Conservation (phyloP, 2,888 invertebrate genomes). For the Brachylomia viminalis region DNA sequence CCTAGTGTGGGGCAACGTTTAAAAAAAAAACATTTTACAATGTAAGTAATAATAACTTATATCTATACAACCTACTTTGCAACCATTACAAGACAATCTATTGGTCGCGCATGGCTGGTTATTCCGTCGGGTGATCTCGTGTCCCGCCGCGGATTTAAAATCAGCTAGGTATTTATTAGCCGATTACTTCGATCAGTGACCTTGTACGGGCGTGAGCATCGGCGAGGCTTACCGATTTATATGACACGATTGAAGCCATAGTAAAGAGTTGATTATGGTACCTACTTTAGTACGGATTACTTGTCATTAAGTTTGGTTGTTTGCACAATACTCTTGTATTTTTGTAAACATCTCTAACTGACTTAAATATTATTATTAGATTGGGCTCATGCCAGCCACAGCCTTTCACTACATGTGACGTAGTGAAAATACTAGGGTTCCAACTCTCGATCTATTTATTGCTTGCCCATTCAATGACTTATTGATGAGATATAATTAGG, state of each 20-base stretch:
- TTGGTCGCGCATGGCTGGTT: constrained; percentile 44
- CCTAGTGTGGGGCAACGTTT: too few relatives aligned
- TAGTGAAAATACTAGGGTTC: too few relatives aligned
- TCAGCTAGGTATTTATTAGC: constrained; percentile 28
- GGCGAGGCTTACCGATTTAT: constrained; percentile 37
- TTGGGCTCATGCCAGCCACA: background rate
- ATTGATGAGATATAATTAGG: background rate
- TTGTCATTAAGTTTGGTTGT: background rate
- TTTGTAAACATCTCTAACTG: background rate
- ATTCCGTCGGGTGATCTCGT: constrained; percentile 10
- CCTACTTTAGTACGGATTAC: constrained; percentile 14
- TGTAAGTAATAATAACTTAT: background rate
- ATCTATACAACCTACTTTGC: constrained; percentile 9
- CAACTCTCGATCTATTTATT: background rate
- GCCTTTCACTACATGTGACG: background rate
- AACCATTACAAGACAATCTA: constrained; percentile 14
- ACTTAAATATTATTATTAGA: background rate
- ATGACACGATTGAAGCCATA: constrained; percentile 50
- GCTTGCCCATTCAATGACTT: background rate
- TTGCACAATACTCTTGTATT: background rate
- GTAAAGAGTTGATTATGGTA: constrained; percentile 5
- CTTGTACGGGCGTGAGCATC: constrained; percentile 33
- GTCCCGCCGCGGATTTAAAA: constrained; percentile 46
- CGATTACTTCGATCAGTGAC: constrained; percentile 37
- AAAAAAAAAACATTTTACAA: too few relatives aligned